Evolutionary conservation across 2,888 invertebrate species (phyloP), one percentile per base, ranked within the genome.

Genomic region (Rapana venosa): DNA sequence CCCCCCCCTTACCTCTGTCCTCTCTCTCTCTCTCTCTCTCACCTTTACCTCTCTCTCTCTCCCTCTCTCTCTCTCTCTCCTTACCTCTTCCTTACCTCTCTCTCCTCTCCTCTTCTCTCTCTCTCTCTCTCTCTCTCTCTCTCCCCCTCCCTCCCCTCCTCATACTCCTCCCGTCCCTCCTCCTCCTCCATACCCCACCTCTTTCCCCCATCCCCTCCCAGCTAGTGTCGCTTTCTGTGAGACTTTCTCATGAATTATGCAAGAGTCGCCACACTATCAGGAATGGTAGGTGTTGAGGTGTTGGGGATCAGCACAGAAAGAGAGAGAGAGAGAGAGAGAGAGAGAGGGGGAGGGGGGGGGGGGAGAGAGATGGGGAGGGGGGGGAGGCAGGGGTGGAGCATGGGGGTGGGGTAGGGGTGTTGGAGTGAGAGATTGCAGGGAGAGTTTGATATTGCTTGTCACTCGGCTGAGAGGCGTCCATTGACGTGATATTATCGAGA

Each of bases 181-280:
- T 47, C 8, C 47, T 8, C 47, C 47, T 47, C 47, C 47, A 8
- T 47, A 8, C 47, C 47, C 66, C 66, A 26, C 20, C 66, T 13
- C 26, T 13, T 13, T 66, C 20, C 13, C 1, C 2, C 8, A 47
- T 8, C 47, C 47, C 47, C 47, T 5, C 47, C 47, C 47, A 47
- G 47, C 47, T 47, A 47, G 47, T 47, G 47, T 47, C 47, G 47
- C 47, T 47, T 47, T 47, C 47, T 47, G 47, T 8, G 47, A 47
- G 47, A 79, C 35, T 17, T 35, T 79, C 79, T 79, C 79, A 79
- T 79, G 79, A 79, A 79, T 79, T 79, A 79, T 79, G 79, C 74
- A 74, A 74, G 26, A 74, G n/a, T 26, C n/a, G 26, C 26, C n/a
- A 26, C n/a, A 11, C 74, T n/a, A 74, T 74, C 74, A 26, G n/a